Conservation (phyloP, 2,888 invertebrate genomes). For the Melinaea marsaeus region DNA sequence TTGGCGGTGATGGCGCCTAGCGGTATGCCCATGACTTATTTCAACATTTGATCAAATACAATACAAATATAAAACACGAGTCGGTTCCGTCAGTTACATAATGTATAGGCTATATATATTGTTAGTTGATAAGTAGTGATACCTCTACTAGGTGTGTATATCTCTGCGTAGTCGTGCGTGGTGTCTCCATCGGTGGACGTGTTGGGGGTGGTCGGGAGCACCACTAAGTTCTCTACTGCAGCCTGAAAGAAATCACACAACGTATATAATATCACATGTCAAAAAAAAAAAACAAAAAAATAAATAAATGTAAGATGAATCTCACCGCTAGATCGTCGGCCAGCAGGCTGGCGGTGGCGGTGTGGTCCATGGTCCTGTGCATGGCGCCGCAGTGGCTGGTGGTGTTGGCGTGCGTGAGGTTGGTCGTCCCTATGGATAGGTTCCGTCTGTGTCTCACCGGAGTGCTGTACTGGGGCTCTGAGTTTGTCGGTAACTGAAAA, state of each 20-base stretch:
- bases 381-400: slow-evolving; percentile 62
- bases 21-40: too few species aligned
- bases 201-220: slow-evolving; percentile 76
- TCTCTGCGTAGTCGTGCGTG: slow-evolving; percentile 95
- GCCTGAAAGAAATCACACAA: slow-evolving; percentile 46
- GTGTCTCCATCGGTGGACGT: slow-evolving; percentile 81
- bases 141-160: slow-evolving; percentile 94
- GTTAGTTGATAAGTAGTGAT: slow-evolving; percentile 39
- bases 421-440: slow-evolving; percentile 70
- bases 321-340: slow-evolving; percentile 79
- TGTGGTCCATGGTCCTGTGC: slow-evolving; percentile 79
- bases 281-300: neutral
- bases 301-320: slow-evolving; percentile 8
- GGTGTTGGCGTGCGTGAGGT: slow-evolving; percentile 54
- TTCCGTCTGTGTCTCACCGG: slow-evolving; percentile 71
- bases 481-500: slow-evolving; percentile 49
- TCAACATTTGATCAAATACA: too few species aligned
- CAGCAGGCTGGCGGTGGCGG: slow-evolving; percentile 75
- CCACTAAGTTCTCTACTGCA: slow-evolving; percentile 76
- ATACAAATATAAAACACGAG: too few species aligned
- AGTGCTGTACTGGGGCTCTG: slow-evolving; percentile 74
- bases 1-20: too few species aligned
- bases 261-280: too few species aligned
- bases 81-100: too few species aligned
- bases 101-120: neutral